A percentile compares a stretch with the other conserved stretches of the same genome.
These are phyloP conservation scores for Platyscapa corneri DNA, from an alignment of 1,140 invertebrate species.

Conservation along the genomic window DNA sequence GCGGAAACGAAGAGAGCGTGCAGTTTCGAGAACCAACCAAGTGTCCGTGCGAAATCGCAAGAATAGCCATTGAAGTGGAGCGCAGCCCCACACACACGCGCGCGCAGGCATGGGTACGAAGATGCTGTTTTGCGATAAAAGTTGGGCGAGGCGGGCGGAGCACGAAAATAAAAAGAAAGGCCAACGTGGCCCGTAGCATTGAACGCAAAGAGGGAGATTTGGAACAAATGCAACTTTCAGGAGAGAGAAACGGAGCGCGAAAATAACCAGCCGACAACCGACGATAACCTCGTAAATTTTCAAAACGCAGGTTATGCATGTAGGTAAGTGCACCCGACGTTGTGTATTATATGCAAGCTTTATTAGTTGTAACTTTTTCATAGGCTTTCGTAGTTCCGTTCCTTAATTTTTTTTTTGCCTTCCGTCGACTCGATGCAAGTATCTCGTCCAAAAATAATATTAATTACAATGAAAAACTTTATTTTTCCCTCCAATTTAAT, in stretches of 20 bases:
- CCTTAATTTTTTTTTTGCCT: not conserved
- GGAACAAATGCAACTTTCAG: not conserved
- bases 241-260: not conserved
- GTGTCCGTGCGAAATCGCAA: too few relatives aligned
- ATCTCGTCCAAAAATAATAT: too few relatives aligned
- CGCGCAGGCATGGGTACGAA: not conserved
- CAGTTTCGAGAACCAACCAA: too few relatives aligned
- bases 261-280: not conserved
- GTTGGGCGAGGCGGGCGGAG: not conserved
- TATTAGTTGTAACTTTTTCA: not conserved
- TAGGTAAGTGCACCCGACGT: too few relatives aligned
- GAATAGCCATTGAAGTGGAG: too few relatives aligned
- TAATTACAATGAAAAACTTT: not conserved
- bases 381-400: not conserved
- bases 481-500: too few relatives aligned
- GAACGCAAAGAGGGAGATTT: not conserved
- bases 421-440: not conserved
- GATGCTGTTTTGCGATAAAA: constrained; percentile 6
- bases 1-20: too few relatives aligned
- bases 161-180: not conserved
- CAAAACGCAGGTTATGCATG: not conserved
- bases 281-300: not conserved
- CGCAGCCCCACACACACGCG: too few relatives aligned
- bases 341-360: too few relatives aligned
- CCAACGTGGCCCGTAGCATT: too few relatives aligned